Base-by-base conservation (phyloP, 2,113 vertebrate species). In the Tragulus kanchil region DNA sequence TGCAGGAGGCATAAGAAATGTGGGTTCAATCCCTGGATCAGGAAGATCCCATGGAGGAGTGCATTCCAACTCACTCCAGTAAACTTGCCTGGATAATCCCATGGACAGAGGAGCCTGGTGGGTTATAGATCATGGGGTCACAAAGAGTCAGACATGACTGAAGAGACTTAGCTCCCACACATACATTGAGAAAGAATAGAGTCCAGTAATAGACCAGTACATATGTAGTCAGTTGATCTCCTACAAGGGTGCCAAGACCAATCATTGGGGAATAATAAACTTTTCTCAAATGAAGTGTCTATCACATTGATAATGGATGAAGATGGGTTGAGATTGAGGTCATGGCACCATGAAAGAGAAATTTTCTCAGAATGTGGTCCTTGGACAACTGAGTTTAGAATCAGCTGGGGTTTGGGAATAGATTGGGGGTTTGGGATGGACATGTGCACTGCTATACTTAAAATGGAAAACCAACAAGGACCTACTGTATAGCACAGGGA, bases 311-410 rank as follows among this genome's bases (percentile, higher is more conserved):
- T 88, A 71, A 56, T 48, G 31, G 31, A 52, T 54, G 82, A 82
- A 87, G 14, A n/a, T 86, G 31, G 21, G 17, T 64, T 78, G 45
- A 78, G 36, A 82, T 28, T 89, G 61, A 71, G 48, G 61, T 78
- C 56, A 31, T 2, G 58, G 50, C 85, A 85, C 42, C 62, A 86
- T 54, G 58, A 95, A 95, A 93, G 42, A 96, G 67, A 90, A 95
- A 89, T 4, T 25, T 94, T 78, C 15, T 90, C 69, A 50, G 89
- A 79, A 48, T 78, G 54, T 89, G 64, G 25, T 86, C 73, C 69
- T 81, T 58, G 61, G 56, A 64, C 48, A 28, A 69, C 48, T 81
- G 48, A 54, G 6, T 87, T 67, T 59, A 90, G 45, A 77, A 86
- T 92, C 26, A 62, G 13, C 45, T 93, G 50, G 45, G 17, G 62